Evolutionary conservation across 2,113 vertebrate species (phyloP), one percentile per base, ranked within the genome.

Genomic region (Australoheros scitulus): DNA sequence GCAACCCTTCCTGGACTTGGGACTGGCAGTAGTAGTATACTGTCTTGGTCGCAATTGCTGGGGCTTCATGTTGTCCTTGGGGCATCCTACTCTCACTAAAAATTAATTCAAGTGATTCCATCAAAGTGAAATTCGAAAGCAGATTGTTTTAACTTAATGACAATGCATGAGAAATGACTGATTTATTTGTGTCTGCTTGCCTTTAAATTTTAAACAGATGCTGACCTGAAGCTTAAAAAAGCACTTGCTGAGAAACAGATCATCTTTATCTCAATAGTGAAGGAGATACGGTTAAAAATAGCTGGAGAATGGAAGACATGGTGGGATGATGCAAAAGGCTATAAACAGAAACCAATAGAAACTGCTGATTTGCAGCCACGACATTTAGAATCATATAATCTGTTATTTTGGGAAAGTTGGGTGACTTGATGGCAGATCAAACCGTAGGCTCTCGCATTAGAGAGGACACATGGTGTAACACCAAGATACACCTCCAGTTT

Each of bases 261-360:
- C 22, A 76, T 57, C 38, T 29, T 13, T 47, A 32, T 38, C 43
- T n/a, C 50, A 17, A 11, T 11, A 58, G 38, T 70, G 50, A 76
- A 56, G 47, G 41, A 76, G 61, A 50, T 10, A 1, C 26, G 22
- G 64, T 17, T 68, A 72, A 77, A 87, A 80, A 87, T 52, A 87
- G 61, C 26, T 2, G 22, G 5, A 61, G 56, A 61, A 38, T 61
- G 17, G 72, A 24, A 63, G 68, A 61, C 47, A 50, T 26, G 14
- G 34, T 60, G 60, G 60, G 52, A 80, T 47, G 81, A 55, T 80
- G 75, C 34, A 56, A 43, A 70, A 36, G 36, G 11, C 74, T 81
- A 74, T 78, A 76, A 78, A 78, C 43, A 84, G 75, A 79, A 29
- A 74, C 32, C 24, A 2, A 24, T 24, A 24, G 24, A 24, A 24